A percentile compares a stretch with the other conserved stretches of the same genome.
Evolutionary conservation across 2,797 vertebrate genomes (phyloP).

Genomic region (Brachyrhaphis roseni): DNA sequence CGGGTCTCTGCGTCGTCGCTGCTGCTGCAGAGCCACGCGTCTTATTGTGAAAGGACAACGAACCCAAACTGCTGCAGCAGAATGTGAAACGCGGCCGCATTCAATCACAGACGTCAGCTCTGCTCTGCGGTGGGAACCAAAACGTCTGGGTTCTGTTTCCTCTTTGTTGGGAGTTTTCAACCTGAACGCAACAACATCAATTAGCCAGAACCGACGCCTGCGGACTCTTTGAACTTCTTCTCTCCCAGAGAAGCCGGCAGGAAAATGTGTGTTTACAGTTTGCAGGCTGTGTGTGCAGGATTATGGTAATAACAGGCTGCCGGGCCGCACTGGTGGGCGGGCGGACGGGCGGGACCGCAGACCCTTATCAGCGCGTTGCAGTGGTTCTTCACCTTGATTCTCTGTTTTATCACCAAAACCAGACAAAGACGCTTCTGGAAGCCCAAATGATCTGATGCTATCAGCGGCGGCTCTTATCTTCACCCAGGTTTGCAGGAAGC

Average conservation of each 20-base stretch:
- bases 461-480: conserved; percentile 18
- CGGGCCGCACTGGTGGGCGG: conserved; percentile 34
- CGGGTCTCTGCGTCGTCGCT: background rate
- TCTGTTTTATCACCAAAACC: conserved; percentile 49
- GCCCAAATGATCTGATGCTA: conserved; percentile 12
- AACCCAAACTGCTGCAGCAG: background rate
- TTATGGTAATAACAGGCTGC: conserved; percentile 67
- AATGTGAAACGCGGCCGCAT: background rate
- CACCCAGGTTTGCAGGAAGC: background rate
- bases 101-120: conserved; percentile 18
- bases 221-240: conserved; percentile 11
- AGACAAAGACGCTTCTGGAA: conserved; percentile 12
- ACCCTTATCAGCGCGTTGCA: conserved; percentile 62
- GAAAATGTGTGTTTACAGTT: conserved; percentile 41
- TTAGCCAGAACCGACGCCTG: conserved; percentile 4
- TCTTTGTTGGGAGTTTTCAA: conserved; percentile 6
- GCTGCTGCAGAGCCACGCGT: background rate
- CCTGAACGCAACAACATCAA: conserved; percentile 22
- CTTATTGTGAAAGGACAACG: conserved; percentile 9
- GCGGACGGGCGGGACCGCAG: conserved; percentile 38
- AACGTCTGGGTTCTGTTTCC: background rate
- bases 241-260: conserved; percentile 19
- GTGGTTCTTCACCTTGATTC: conserved; percentile 60
- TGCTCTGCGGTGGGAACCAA: conserved; percentile 29
- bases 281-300: conserved; percentile 45